phyloP scores from a whole-genome alignment of 2,113 vertebrate genomes.

The Ctenomys sociabilis region DNA sequence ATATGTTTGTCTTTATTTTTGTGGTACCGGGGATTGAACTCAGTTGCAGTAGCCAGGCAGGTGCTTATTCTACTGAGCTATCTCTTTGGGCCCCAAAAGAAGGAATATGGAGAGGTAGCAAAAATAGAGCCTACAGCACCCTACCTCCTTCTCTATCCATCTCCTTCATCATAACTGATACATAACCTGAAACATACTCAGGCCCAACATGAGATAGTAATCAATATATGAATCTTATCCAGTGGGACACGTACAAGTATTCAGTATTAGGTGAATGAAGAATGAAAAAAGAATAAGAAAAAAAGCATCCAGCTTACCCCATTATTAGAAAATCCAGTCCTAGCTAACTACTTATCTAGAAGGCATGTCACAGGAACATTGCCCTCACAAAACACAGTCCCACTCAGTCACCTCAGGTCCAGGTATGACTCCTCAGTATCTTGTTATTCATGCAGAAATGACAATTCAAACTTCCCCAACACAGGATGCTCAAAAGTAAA shows the following conservation, averaged over 20 bases:
- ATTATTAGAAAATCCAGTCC: neutral
- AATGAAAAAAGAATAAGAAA: conserved; percentile 15
- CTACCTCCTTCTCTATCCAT: neutral
- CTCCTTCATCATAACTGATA: neutral
- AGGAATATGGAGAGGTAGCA: neutral
- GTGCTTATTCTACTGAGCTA: too few species aligned
- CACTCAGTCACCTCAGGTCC: neutral
- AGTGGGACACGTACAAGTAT: neutral
- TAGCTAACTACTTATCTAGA: neutral
- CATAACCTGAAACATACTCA: conserved; percentile 30
- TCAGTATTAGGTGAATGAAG: conserved; percentile 38
- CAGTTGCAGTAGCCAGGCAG: too few species aligned
- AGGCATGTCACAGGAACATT: neutral
- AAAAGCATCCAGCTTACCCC: neutral
- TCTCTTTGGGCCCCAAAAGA: too few species aligned
- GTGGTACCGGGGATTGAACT: too few species aligned
- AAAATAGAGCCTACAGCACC: neutral
- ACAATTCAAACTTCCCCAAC: conserved; percentile 4
- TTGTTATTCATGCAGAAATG: conserved; percentile 27
- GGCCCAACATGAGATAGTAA: neutral
- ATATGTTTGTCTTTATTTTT: too few species aligned
- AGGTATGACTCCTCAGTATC: neutral
- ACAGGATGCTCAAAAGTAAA: neutral
- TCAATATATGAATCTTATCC: conserved; percentile 7
- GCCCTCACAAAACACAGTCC: neutral